Evolutionary conservation across 2,797 vertebrate genomes (phyloP).

Genomic region (Helostoma temminkii): DNA sequence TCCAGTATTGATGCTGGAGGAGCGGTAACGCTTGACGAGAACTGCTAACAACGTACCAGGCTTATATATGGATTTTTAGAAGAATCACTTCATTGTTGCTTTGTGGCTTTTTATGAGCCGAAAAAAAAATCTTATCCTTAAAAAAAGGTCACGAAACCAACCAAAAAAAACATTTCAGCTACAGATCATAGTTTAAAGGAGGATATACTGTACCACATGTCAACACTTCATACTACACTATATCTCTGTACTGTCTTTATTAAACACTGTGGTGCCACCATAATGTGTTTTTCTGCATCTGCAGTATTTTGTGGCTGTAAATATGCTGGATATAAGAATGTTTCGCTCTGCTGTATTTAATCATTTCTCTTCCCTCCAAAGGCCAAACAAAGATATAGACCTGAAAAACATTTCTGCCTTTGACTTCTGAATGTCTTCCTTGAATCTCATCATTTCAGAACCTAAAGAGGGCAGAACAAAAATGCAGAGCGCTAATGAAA

Average conservation of each 20-base stretch:
- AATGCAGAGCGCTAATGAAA: constrained; percentile 40
- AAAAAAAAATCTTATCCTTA: background rate
- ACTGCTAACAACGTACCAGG: too few relatives aligned
- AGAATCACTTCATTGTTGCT: background rate
- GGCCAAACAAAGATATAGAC: constrained; percentile 18
- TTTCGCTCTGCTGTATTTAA: constrained; percentile 22
- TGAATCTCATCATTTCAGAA: constrained; percentile 31
- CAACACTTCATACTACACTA: background rate
- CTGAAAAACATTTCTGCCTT: constrained; percentile 31
- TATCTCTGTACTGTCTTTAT: background rate
- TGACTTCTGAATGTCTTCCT: constrained; percentile 30
- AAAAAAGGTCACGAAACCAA: background rate
- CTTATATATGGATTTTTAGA: too few relatives aligned
- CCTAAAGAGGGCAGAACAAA: constrained; percentile 32
- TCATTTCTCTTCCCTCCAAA: constrained; percentile 25
- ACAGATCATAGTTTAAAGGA: background rate
- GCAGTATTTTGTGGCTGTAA: background rate
- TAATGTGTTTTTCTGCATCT: constrained; percentile 16
- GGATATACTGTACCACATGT: background rate
- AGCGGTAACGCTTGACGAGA: too few relatives aligned
- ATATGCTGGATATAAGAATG: constrained; percentile 13
- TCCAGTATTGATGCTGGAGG: too few relatives aligned
- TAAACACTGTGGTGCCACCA: background rate
- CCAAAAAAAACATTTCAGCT: background rate
- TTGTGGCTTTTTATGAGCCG: background rate